Evolutionary conservation across 2,888 invertebrate species (phyloP).

Genomic region (Dryocosmus kuriphilus): DNA sequence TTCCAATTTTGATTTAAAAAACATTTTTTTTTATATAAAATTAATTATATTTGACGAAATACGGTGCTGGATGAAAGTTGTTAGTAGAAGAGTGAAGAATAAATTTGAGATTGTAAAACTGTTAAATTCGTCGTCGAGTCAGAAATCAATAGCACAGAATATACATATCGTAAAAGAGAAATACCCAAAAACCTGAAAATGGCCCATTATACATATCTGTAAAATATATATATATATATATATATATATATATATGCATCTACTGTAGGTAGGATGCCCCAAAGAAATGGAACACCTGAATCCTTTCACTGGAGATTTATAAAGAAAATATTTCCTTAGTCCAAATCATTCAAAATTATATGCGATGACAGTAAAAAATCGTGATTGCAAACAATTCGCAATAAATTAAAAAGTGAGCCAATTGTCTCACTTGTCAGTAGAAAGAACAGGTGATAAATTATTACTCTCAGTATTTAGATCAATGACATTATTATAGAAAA

Average conservation of each 20-base stretch:
- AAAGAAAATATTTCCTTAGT: neutral
- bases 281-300: constrained; percentile 36
- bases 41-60: constrained; percentile 18
- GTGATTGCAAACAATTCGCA: neutral
- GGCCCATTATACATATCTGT: constrained; percentile 45
- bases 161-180: constrained; percentile 55
- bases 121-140: constrained; percentile 67
- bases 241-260: too few species aligned
- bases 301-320: constrained; percentile 24
- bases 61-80: constrained; percentile 52
- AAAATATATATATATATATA: too few species aligned
- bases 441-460: neutral
- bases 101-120: constrained; percentile 58
- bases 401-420: too few species aligned
- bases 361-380: too few species aligned
- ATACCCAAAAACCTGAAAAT: constrained; percentile 58
- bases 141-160: constrained; percentile 74
- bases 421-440: too few species aligned
- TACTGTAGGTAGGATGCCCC: neutral
- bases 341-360: neutral
- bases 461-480: too few species aligned
- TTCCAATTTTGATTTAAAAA: neutral
- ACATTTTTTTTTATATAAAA: neutral
- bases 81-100: constrained; percentile 55
- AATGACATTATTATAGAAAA: too few species aligned